A percentile compares a stretch with the other conserved stretches of the same genome.
These are phyloP conservation scores for Muricea muricata DNA, from an alignment of 92 coral and sea anemone species.

Conservation along the genomic window DNA sequence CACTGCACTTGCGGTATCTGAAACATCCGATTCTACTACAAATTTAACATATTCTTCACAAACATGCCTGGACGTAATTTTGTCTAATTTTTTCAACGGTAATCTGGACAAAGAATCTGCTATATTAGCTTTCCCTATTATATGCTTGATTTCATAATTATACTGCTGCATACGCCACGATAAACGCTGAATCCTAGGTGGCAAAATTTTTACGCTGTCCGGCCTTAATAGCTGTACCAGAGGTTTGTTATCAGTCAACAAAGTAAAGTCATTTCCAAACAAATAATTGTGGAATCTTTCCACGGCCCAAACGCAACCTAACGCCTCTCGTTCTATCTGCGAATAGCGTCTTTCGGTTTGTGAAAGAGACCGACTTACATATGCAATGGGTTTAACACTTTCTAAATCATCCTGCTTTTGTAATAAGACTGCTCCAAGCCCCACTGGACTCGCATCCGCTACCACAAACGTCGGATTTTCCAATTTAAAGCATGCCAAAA, in stretches of 20 bases:
- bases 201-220: constrained; percentile 25
- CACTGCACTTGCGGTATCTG: constrained; percentile 34
- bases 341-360: constrained; percentile 45
- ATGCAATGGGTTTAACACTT: constrained; percentile 49
- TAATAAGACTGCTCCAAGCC: constrained; percentile 9
- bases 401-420: constrained; percentile 9
- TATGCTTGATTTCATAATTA: constrained; percentile 15
- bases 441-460: constrained; percentile 52
- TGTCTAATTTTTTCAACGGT: not conserved
- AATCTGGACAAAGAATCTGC: constrained; percentile 33
- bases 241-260: constrained; percentile 52
- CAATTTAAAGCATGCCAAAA: constrained; percentile 46
- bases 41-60: constrained; percentile 46
- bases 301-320: constrained; percentile 57
- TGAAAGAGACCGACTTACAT: constrained; percentile 31
- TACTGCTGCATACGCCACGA: constrained; percentile 44
- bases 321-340: constrained; percentile 57
- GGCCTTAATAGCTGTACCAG: constrained; percentile 24
- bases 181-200: constrained; percentile 45
- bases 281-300: constrained; percentile 40
- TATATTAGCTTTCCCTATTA: not conserved
- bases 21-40: constrained; percentile 1
- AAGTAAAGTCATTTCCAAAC: constrained; percentile 46
- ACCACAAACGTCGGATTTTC: constrained; percentile 43
- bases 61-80: not conserved